phyloP scores from a whole-genome alignment of 2,113 vertebrate species.

The Grammomys dolichurus region DNA sequence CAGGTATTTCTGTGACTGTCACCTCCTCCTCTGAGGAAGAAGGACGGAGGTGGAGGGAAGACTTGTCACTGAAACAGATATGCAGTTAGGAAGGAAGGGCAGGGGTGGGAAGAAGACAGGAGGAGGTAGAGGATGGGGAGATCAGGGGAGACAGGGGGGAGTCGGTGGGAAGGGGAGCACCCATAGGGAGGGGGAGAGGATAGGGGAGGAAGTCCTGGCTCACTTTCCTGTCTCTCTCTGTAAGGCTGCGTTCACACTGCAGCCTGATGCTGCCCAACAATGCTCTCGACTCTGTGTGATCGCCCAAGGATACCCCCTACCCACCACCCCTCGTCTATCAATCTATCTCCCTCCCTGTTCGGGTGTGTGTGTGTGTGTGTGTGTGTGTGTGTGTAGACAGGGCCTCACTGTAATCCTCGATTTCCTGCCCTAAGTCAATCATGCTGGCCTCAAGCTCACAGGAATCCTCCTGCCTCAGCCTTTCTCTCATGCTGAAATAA shows the following conservation, averaged over 20 bases:
- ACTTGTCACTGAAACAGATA: background rate
- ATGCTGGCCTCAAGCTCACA: background rate
- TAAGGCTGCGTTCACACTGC: background rate
- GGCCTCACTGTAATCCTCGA: background rate
- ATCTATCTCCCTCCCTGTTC: background rate
- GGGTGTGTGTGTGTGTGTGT: background rate
- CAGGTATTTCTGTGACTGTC: conserved; percentile 73
- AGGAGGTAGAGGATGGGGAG: background rate
- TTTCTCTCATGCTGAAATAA: background rate
- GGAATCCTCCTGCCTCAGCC: background rate
- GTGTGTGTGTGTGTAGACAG: background rate
- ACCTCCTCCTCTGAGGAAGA: conserved; percentile 43
- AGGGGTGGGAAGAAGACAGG: background rate
- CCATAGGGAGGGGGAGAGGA: no score
- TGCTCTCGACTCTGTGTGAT: background rate
- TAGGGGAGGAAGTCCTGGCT: background rate
- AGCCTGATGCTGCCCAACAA: background rate
- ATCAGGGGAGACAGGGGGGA: background rate
- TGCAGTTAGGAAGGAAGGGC: background rate
- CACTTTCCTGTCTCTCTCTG: background rate
- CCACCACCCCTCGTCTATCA: accelerated
- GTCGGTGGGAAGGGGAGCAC: no score
- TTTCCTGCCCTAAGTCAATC: background rate
- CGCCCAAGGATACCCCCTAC: background rate
- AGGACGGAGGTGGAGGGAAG: conserved; percentile 6